phyloP scores from a whole-genome alignment of 2,797 vertebrate species.

The Anisognathus igniventris region DNA sequence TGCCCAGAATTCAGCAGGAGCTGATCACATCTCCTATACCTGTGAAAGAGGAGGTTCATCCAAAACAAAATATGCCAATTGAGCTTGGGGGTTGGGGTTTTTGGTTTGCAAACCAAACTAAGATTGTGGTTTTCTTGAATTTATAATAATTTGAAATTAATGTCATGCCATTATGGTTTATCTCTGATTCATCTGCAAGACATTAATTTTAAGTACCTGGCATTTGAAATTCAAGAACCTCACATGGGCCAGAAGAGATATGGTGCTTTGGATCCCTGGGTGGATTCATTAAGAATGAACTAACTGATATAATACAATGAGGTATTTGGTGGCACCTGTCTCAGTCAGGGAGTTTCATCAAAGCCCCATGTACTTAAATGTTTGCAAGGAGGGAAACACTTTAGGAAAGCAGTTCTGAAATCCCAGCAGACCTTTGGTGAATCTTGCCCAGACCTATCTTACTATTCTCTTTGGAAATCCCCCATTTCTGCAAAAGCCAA shows the following conservation, averaged over 20 bases:
- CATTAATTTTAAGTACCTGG: not conserved
- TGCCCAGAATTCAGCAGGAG: not conserved
- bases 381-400: not conserved
- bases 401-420: not conserved
- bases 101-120: not conserved
- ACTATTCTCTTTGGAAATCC: not conserved
- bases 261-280: not conserved
- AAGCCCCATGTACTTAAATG: not conserved
- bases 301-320: not conserved
- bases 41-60: not conserved
- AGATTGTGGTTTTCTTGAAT: not conserved
- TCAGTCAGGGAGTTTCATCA: not conserved
- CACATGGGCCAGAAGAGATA: not conserved
- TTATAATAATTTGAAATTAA: not conserved
- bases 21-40: not conserved
- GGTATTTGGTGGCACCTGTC: not conserved
- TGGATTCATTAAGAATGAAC: not conserved
- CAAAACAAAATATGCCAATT: not conserved
- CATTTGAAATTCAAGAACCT: not conserved
- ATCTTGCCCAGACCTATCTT: not conserved
- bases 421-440: not conserved
- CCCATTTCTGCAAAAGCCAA: not conserved
- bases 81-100: not conserved
- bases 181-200: not conserved
- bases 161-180: not conserved